phyloP scores from a whole-genome alignment of 2,888 invertebrate genomes.

The Leptothorax acervorum region DNA sequence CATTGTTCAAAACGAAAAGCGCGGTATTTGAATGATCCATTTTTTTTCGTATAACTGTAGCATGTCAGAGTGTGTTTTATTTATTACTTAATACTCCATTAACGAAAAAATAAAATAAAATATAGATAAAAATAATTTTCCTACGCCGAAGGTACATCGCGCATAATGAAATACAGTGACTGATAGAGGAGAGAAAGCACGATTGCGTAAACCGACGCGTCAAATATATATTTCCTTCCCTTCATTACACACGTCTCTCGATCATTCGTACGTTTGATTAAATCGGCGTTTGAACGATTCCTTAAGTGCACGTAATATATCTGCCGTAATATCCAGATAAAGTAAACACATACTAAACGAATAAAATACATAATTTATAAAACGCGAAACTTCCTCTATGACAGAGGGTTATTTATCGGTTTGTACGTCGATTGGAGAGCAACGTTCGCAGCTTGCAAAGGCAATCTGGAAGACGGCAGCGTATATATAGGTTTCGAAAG shows the following conservation, averaged over 20 bases:
- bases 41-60: constrained; percentile 1
- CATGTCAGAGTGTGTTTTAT: neutral
- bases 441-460: neutral
- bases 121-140: neutral
- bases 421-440: neutral
- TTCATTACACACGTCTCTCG: constrained; percentile 2
- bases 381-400: neutral
- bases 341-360: constrained; percentile 10
- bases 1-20: neutral
- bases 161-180: neutral
- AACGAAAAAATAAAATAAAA: neutral
- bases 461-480: neutral
- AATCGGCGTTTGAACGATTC: neutral
- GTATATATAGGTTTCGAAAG: neutral
- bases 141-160: neutral
- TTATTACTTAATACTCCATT: neutral
- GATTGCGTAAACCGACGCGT: constrained; percentile 1
- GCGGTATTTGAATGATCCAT: neutral
- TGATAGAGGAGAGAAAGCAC: constrained; percentile 28
- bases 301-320: constrained; percentile 3
- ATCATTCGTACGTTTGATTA: constrained; percentile 18
- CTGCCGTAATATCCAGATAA: neutral
- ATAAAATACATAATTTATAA: neutral
- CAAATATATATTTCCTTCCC: constrained; percentile 17
- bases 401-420: neutral